phyloP scores from a whole-genome alignment of 2,113 vertebrate genomes.

The Trachemys scripta region DNA sequence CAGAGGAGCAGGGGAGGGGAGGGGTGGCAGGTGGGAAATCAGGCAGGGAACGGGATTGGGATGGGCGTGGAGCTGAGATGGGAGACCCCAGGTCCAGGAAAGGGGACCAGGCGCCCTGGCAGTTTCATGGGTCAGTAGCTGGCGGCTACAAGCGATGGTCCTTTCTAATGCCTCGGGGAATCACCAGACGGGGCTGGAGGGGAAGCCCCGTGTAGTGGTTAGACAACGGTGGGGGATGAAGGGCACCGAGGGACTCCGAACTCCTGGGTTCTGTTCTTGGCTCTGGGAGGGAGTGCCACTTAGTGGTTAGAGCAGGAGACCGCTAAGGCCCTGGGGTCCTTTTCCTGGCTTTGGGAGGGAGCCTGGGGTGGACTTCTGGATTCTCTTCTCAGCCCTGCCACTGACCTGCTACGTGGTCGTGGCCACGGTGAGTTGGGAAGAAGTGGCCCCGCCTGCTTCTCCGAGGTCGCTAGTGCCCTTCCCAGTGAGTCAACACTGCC shows the following conservation, averaged over 20 bases:
- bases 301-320: neutral
- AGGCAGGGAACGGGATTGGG: neutral
- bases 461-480: too few relatives aligned
- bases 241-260: neutral
- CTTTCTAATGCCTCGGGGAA: neutral
- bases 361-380: neutral
- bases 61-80: neutral
- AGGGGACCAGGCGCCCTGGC: neutral
- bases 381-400: neutral
- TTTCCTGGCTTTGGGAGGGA: neutral
- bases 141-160: neutral
- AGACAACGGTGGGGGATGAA: neutral
- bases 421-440: neutral
- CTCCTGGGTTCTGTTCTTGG: neutral
- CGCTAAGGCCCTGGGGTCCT: neutral
- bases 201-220: neutral
- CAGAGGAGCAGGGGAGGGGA: neutral
- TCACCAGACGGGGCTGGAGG: neutral
- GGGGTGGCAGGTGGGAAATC: neutral
- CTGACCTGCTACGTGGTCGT: neutral
- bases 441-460: neutral
- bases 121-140: neutral
- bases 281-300: neutral
- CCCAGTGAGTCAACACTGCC: too few relatives aligned
- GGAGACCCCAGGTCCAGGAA: neutral